Conservation (phyloP, 2,888 invertebrate genomes). For the Steinernema scapterisci region DNA sequence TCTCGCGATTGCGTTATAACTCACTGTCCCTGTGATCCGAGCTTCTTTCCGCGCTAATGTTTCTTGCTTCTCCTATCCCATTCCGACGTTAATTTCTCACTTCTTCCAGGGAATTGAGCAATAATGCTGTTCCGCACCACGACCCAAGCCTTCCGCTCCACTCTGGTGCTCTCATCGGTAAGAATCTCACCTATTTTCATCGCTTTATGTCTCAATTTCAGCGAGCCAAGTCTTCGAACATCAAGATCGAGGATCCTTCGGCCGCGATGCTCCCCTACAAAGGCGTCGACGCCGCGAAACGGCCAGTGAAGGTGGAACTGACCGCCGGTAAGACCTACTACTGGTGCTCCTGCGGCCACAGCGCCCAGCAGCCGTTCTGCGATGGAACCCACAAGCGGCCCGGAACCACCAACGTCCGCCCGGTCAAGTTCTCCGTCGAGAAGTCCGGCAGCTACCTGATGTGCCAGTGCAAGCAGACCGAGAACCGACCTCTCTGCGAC, state of each 20-base stretch:
- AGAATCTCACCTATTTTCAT: background rate
- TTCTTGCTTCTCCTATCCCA: too few species aligned
- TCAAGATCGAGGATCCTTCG: slow-evolving; percentile 8
- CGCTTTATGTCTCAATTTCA: background rate
- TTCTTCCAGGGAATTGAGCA: background rate
- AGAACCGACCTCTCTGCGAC: slow-evolving; percentile 92
- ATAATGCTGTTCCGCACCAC: slow-evolving; percentile 19
- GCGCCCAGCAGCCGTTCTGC: slow-evolving; percentile 86
- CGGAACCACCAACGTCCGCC: slow-evolving; percentile 75
- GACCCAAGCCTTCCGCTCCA: slow-evolving; percentile 13
- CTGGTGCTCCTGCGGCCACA: slow-evolving; percentile 93
- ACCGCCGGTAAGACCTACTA: slow-evolving; percentile 77
- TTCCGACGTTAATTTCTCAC: too few species aligned
- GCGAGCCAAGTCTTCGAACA: slow-evolving; percentile 9
- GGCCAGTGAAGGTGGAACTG: slow-evolving; percentile 49
- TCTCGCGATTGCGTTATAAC: too few species aligned
- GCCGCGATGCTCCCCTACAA: slow-evolving; percentile 29
- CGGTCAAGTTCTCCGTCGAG: slow-evolving; percentile 67
- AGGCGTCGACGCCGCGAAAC: slow-evolving; percentile 48
- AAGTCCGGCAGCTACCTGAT: slow-evolving; percentile 85
- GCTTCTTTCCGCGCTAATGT: too few species aligned
- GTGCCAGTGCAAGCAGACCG: slow-evolving; percentile 96
- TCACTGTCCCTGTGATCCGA: too few species aligned
- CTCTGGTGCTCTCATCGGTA: slow-evolving; percentile 12
- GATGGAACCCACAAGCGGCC: slow-evolving; percentile 85